Conservation (phyloP, 2,113 vertebrate genomes). For the Pao palembangensis region DNA sequence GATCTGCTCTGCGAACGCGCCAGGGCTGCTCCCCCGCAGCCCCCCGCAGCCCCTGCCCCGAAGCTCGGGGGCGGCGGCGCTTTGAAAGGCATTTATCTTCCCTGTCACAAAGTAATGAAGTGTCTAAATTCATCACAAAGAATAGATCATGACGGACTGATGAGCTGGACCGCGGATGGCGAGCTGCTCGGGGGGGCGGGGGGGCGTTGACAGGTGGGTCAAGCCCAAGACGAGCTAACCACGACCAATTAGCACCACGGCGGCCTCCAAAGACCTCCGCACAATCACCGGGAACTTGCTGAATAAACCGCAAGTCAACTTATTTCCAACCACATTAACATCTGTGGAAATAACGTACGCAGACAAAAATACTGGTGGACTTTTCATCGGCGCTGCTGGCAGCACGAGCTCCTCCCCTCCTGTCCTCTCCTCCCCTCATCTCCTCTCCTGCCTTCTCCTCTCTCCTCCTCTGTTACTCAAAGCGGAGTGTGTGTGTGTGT, state of each 20-base stretch:
- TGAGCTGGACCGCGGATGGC: constrained; percentile 46
- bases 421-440: no score
- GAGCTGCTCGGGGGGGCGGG: constrained; percentile 32
- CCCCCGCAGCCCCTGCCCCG: constrained; percentile 1
- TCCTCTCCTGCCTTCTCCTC: no score
- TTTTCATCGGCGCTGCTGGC: neutral
- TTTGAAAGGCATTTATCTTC: constrained; percentile 63
- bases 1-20: constrained; percentile 25
- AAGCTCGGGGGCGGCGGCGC: constrained; percentile 23
- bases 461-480: no score
- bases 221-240: constrained; percentile 58
- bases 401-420: constrained; percentile 4
- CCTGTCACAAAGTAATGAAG: constrained; percentile 66
- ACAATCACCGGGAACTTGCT: constrained; percentile 28
- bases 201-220: constrained; percentile 58
- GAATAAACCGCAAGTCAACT: constrained; percentile 44
- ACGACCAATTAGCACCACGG: constrained; percentile 57
- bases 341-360: neutral
- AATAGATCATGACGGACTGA: constrained; percentile 65
- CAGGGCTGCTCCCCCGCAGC: constrained; percentile 4
- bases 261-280: constrained; percentile 20
- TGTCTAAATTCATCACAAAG: constrained; percentile 59
- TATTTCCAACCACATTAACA: constrained; percentile 26
- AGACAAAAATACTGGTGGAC: no score
- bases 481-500: constrained; percentile 10